Conservation (phyloP, 2,888 invertebrate species). For the Notodonta dromedarius region DNA sequence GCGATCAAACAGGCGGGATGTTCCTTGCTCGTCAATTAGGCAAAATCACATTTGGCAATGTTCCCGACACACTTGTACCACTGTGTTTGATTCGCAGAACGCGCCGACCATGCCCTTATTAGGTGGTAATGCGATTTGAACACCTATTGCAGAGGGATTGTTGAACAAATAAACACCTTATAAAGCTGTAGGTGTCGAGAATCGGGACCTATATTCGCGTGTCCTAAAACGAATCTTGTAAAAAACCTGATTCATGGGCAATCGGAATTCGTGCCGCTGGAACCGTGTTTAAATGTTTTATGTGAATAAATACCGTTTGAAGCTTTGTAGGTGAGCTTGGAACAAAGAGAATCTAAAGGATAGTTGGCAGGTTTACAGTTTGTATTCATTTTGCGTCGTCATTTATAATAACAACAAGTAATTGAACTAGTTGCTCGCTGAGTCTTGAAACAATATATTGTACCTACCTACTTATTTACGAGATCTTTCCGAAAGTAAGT, state of each 20-base stretch:
- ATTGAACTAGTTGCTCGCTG: too few species aligned
- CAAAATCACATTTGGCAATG: constrained; percentile 76
- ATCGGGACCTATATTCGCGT: not conserved
- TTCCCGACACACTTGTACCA: constrained; percentile 74
- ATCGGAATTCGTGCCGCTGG: not conserved
- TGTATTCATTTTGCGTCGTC: not conserved
- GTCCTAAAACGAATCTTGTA: constrained; percentile 21
- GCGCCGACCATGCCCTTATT: constrained; percentile 56
- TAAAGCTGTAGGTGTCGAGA: too few species aligned
- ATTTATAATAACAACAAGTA: not conserved
- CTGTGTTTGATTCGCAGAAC: constrained; percentile 60
- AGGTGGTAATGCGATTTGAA: constrained; percentile 6
- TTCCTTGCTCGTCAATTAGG: constrained; percentile 76
- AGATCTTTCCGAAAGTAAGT: too few species aligned
- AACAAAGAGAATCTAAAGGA: constrained; percentile 3
- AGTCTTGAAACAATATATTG: too few species aligned
- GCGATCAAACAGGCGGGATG: constrained; percentile 71
- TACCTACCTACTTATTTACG: too few species aligned
- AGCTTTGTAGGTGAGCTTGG: not conserved
- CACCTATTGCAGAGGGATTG: too few species aligned
- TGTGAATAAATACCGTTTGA: constrained; percentile 4
- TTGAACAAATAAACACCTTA: too few species aligned
- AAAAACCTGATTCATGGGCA: constrained; percentile 26
- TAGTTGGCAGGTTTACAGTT: constrained; percentile 4
- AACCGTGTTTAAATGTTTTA: constrained; percentile 3